phyloP scores from a whole-genome alignment of 2,888 invertebrate genomes.

The Eilema depressum region DNA sequence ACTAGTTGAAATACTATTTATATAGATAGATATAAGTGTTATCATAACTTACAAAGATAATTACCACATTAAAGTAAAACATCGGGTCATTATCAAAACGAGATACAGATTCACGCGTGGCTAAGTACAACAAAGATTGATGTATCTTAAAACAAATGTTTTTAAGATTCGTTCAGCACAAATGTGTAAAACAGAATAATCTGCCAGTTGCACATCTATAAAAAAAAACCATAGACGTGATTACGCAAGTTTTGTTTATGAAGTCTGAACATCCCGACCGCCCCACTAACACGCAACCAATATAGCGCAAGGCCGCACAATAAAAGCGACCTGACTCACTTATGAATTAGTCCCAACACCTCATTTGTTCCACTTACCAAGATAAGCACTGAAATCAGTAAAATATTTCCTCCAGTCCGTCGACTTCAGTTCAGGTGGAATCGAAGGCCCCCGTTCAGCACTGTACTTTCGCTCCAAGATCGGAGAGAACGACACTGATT shows the following conservation, averaged over 20 bases:
- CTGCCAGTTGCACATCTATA: slow-evolving; percentile 5
- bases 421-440: slow-evolving; percentile 73
- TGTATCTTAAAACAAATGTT: not conserved
- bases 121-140: not conserved
- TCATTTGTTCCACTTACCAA: slow-evolving; percentile 75
- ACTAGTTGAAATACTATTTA: not conserved
- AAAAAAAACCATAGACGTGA: slow-evolving; percentile 50
- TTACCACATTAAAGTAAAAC: not conserved
- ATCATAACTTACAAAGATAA: not conserved
- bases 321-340: slow-evolving; percentile 78
- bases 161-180: not conserved
- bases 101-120: not conserved
- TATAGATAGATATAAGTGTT: not conserved
- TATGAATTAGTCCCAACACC: slow-evolving; percentile 56
- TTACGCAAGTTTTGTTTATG: slow-evolving; percentile 82
- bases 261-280: slow-evolving; percentile 67
- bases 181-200: slow-evolving; percentile 5
- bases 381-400: slow-evolving; percentile 83
- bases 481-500: slow-evolving; percentile 89
- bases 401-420: slow-evolving; percentile 84
- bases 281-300: slow-evolving; percentile 80
- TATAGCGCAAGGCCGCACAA: slow-evolving; percentile 83
- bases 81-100: not conserved
- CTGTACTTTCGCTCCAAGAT: slow-evolving; percentile 87
- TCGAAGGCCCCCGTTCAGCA: slow-evolving; percentile 73